Evolutionary conservation across 2,797 vertebrate genomes (phyloP), one percentile per base, ranked within the genome.

Genomic region (Ceyx erithaca): DNA sequence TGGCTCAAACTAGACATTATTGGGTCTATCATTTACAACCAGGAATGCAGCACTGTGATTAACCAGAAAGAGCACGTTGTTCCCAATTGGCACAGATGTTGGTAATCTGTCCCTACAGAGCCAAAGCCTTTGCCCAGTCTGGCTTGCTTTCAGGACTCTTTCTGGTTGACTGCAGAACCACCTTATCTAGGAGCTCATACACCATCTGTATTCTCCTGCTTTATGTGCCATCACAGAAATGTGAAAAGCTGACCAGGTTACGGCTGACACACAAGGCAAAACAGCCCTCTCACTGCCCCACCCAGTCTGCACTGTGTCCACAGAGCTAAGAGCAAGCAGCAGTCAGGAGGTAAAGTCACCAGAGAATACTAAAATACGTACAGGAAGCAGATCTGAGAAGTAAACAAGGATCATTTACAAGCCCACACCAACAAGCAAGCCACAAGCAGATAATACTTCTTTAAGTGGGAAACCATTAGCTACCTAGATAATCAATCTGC

Each of bases 51-150:
- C 0, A 1, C 71, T 82, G 81, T 52, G 71, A 86, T 73, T 83
- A 87, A 87, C 46, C 89, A 93, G 83, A 95, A 92, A 76, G 57
- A 78, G 67, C 59, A 41, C 0, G 5, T 80, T 94, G 86, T 71
- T 92, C 77, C n/a, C 31, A 69, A 8, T 51, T 93, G 93, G 90
- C 93, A 94, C 59, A 92, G 69, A 80, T 72, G 66, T 75, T 87
- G 76, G 52, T 87, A 73, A 93, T 79, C 49, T 80, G 72, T 26
- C 82, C 67, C 69, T 52, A 48, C 58, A 28, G 77, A 96, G 80
- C 72, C 79, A 86, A 77, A 91, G 78, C 52, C 49, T 77, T 84
- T 82, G 67, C 67, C 75, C 85, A 62, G 54, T 20, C 62, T 91
- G 85, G 86, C 86, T 86, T 85, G 7, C 84, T 71, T 85, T 84